phyloP scores from a whole-genome alignment of 2,888 invertebrate genomes.

The Cheilosia pagana region DNA sequence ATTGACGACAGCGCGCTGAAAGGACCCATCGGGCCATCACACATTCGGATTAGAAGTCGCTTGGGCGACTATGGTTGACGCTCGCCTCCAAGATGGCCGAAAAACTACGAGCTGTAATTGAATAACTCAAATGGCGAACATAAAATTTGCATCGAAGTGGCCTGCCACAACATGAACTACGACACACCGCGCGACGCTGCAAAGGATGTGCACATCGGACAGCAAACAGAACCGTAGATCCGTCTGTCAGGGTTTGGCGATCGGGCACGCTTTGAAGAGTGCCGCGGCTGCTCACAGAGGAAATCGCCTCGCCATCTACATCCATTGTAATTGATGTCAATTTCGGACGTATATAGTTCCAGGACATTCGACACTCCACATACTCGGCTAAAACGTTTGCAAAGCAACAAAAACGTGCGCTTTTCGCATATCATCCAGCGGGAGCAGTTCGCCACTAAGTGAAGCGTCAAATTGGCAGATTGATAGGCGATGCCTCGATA shows the following conservation, averaged over 20 bases:
- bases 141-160: slow-evolving; percentile 73
- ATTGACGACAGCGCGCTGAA: slow-evolving; percentile 55
- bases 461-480: slow-evolving; percentile 74
- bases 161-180: slow-evolving; percentile 73
- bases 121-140: slow-evolving; percentile 74
- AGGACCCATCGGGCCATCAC: slow-evolving; percentile 56
- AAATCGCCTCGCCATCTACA: slow-evolving; percentile 71
- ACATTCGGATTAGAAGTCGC: slow-evolving; percentile 70
- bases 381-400: slow-evolving; percentile 31
- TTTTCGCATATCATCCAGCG: slow-evolving; percentile 62
- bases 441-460: slow-evolving; percentile 71
- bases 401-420: slow-evolving; percentile 61
- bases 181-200: slow-evolving; percentile 45
- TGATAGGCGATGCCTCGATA: slow-evolving; percentile 71
- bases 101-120: slow-evolving; percentile 70
- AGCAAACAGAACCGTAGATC: slow-evolving; percentile 22
- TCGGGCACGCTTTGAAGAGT: slow-evolving; percentile 70
- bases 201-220: slow-evolving; percentile 49
- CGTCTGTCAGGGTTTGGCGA: slow-evolving; percentile 49
- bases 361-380: slow-evolving; percentile 1
- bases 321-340: slow-evolving; percentile 75
- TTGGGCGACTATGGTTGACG: slow-evolving; percentile 32
- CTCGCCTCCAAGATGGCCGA: slow-evolving; percentile 64
- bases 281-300: slow-evolving; percentile 64
- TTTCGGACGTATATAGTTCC: slow-evolving; percentile 68